These are phyloP conservation scores for Catocala fraxini DNA, from an alignment of 2,888 invertebrate species.

Conservation along the genomic window DNA sequence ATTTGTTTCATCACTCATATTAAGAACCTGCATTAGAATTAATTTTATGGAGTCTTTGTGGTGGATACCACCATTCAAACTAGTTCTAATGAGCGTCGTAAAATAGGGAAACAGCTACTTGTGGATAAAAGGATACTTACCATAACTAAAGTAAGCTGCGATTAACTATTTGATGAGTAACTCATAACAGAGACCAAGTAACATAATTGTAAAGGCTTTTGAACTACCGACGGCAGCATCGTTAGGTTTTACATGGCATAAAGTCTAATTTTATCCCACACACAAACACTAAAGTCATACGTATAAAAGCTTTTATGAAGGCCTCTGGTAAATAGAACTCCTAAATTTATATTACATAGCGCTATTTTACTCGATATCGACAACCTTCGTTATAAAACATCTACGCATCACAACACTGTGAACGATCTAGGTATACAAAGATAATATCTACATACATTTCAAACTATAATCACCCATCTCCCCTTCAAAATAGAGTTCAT, in stretches of 20 bases:
- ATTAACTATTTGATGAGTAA: conserved; percentile 9
- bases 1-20: conserved; percentile 6
- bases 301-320: no score
- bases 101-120: conserved; percentile 12
- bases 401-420: conserved; percentile 40
- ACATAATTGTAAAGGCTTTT: neutral
- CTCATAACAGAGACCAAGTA: neutral
- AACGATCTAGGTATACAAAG: conserved; percentile 41
- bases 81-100: conserved; percentile 7
- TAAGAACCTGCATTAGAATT: conserved; percentile 14
- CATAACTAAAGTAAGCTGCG: conserved; percentile 7
- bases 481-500: conserved; percentile 32
- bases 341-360: neutral
- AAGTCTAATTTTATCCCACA: conserved; percentile 18
- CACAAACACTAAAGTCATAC: conserved; percentile 1
- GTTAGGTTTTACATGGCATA: no score
- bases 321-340: no score
- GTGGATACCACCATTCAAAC: conserved; percentile 4
- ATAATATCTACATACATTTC: conserved; percentile 19
- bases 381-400: conserved; percentile 44
- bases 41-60: conserved; percentile 8
- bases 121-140: conserved; percentile 17
- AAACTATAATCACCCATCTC: conserved; percentile 33
- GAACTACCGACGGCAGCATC: no score
- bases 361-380: conserved; percentile 39